Conservation (phyloP, 2,888 invertebrate genomes). For the Drosophila picticornis region DNA sequence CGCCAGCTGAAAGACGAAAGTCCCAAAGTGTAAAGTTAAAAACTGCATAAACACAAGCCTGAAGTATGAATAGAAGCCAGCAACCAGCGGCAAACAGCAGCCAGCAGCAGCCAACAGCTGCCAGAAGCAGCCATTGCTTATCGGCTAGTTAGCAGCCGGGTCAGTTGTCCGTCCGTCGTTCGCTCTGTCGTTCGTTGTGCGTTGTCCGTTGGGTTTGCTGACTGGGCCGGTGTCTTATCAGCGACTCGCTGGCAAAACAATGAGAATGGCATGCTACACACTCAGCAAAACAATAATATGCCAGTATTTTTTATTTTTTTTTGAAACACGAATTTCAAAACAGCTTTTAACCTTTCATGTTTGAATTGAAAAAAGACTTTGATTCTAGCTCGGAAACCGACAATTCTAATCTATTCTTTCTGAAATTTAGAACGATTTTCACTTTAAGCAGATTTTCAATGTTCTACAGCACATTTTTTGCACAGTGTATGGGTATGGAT, state of each 20-base stretch:
- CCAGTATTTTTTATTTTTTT: neutral
- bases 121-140: constrained; percentile 20
- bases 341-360: neutral
- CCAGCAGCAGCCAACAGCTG: constrained; percentile 5
- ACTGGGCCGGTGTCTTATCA: constrained; percentile 51
- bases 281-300: neutral
- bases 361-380: neutral
- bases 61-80: constrained; percentile 53
- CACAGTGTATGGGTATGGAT: neutral
- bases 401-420: neutral
- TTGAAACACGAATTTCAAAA: neutral
- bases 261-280: constrained; percentile 7
- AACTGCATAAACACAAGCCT: constrained; percentile 72
- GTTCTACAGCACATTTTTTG: neutral
- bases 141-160: constrained; percentile 61
- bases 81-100: neutral
- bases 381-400: neutral
- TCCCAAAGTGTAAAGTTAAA: constrained; percentile 65
- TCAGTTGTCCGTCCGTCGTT: constrained; percentile 25
- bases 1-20: constrained; percentile 29
- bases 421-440: neutral
- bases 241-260: constrained; percentile 44
- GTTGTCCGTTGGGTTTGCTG: constrained; percentile 36
- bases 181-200: constrained; percentile 8
- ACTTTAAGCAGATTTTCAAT: neutral